These are phyloP conservation scores for Hiodon tergisus DNA, from an alignment of 2,113 vertebrate genomes.

Conservation along the genomic window DNA sequence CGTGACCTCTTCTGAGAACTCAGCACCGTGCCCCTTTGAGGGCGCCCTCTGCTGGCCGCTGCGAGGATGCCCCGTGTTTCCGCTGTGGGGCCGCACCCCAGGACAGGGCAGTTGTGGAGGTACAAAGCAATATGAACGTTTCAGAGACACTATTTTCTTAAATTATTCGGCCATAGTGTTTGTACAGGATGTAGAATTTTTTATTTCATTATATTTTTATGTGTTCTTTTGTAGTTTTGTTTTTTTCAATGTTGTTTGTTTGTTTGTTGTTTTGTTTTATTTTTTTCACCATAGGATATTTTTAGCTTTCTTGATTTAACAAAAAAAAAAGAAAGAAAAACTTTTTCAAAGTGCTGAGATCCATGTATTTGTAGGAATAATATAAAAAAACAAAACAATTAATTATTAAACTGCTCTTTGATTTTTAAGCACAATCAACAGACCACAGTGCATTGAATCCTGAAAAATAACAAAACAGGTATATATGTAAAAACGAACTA, in stretches of 20 bases:
- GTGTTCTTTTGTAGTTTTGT: slow-evolving; percentile 41
- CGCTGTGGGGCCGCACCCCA: slow-evolving; percentile 42
- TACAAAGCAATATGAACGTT: slow-evolving; percentile 77
- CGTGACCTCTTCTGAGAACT: slow-evolving; percentile 44
- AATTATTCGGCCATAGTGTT: slow-evolving; percentile 76
- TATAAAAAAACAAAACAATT: slow-evolving; percentile 56
- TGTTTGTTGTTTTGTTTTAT: slow-evolving; percentile 52
- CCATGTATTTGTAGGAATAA: slow-evolving; percentile 72
- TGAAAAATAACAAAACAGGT: not conserved
- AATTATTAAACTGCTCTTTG: slow-evolving; percentile 65
- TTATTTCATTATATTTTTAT: slow-evolving; percentile 56
- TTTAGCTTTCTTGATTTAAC: slow-evolving; percentile 64
- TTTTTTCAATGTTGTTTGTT: slow-evolving; percentile 51
- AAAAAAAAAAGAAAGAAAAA: slow-evolving; percentile 48
- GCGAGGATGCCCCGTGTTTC: slow-evolving; percentile 45
- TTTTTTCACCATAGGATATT: slow-evolving; percentile 67
- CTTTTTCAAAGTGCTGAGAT: slow-evolving; percentile 68
- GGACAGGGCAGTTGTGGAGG: slow-evolving; percentile 47
- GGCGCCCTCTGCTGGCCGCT: slow-evolving; percentile 34
- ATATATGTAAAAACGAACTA: slow-evolving; percentile 13
- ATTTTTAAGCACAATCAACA: slow-evolving; percentile 65
- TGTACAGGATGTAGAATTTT: slow-evolving; percentile 70
- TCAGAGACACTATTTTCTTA: slow-evolving; percentile 82
- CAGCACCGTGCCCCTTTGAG: slow-evolving; percentile 30
- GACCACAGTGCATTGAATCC: slow-evolving; percentile 44